Conservation (phyloP, 2,797 vertebrate genomes). For the Macropus fuliginosus region DNA sequence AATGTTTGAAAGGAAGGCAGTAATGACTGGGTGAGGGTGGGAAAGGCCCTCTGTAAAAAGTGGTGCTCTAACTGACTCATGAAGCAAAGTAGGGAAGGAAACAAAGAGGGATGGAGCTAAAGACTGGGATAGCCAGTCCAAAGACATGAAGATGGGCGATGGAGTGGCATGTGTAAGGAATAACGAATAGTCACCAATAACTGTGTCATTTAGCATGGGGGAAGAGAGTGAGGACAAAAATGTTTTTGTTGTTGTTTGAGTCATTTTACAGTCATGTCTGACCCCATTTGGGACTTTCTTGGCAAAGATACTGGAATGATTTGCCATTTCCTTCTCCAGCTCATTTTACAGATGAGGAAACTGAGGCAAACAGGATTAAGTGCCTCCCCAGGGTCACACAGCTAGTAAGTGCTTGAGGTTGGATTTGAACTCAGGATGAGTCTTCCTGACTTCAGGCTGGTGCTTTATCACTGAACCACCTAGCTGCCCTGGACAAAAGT, state of each 20-base stretch:
- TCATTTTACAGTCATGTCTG: not conserved
- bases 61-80: not conserved
- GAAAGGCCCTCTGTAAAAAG: not conserved
- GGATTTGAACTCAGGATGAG: not conserved
- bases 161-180: not conserved
- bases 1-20: not conserved
- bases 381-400: not conserved
- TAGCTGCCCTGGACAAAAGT: not conserved
- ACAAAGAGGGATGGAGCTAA: not conserved
- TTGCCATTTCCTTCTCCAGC: not conserved
- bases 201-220: not conserved
- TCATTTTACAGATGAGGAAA: not conserved
- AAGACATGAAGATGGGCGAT: not conserved
- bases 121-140: not conserved
- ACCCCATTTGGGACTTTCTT: not conserved
- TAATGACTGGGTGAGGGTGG: not conserved
- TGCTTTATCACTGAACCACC: not conserved
- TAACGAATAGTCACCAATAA: not conserved
- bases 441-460: not conserved
- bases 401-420: not conserved
- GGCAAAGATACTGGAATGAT: not conserved
- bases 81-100: not conserved
- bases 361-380: not conserved
- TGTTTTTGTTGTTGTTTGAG: not conserved
- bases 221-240: not conserved